Conservation (phyloP, 2,797 vertebrate species). For the Ctenochaetus hawaiiensis region DNA sequence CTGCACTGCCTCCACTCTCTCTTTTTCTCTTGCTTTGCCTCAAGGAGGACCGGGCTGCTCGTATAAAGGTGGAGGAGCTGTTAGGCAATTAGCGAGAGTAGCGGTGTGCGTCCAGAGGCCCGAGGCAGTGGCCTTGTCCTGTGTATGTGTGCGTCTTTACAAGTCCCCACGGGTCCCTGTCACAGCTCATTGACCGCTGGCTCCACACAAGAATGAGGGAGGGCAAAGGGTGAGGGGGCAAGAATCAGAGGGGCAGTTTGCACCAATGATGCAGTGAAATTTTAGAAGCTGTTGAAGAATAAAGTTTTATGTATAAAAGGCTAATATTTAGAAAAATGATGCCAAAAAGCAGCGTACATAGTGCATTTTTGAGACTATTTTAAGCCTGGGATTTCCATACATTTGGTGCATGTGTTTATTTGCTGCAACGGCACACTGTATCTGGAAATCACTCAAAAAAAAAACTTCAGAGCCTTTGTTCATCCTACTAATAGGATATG, state of each 20-base stretch:
- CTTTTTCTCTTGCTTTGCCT: constrained; percentile 38
- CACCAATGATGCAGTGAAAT: background rate
- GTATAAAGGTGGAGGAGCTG: constrained; percentile 23
- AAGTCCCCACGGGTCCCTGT: constrained; percentile 58
- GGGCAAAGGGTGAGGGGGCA: constrained; percentile 41
- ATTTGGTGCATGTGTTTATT: background rate
- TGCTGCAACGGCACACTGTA: too few relatives aligned
- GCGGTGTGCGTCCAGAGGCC: constrained; percentile 60
- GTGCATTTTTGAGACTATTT: background rate
- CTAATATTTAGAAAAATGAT: too few relatives aligned
- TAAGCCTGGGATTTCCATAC: background rate
- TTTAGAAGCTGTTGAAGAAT: too few relatives aligned
- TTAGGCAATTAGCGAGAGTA: constrained; percentile 71
- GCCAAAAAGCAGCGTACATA: background rate
- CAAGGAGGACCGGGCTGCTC: constrained; percentile 10
- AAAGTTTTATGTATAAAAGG: too few relatives aligned
- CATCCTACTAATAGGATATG: background rate
- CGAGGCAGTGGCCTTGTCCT: constrained; percentile 34
- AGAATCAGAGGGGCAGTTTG: constrained; percentile 25
- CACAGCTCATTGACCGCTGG: constrained; percentile 66
- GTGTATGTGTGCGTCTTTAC: constrained; percentile 45
- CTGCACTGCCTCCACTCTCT: background rate
- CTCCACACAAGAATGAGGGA: constrained; percentile 53
- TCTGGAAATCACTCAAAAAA: too few relatives aligned
- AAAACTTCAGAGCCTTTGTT: too few relatives aligned